Evolutionary conservation across 2,888 invertebrate species (phyloP), one percentile per base, ranked within the genome.

Genomic region (Stegana nigrithorax): DNA sequence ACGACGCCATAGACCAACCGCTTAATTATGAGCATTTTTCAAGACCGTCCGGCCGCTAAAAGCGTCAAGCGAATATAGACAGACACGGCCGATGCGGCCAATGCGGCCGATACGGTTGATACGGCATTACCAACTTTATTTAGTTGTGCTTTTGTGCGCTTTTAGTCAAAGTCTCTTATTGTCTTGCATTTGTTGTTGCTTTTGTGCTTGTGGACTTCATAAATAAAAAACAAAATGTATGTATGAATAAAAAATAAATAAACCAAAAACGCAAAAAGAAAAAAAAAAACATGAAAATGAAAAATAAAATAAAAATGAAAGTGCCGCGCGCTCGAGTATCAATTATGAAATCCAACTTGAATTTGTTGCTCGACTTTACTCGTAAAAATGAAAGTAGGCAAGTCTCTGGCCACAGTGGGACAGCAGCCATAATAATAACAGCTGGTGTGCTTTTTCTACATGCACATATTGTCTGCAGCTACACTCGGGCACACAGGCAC

Each of bases 281-380:
- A n/a, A n/a, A n/a, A n/a, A n/a, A n/a, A n/a, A n/a, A n/a, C n/a
- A n/a, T n/a, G n/a, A n/a, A n/a, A n/a, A n/a, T n/a, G n/a, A n/a
- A n/a, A n/a, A n/a, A n/a, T n/a, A n/a, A n/a, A n/a, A 21, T 25
- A 47, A 47, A 47, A 47, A 47, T 47, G 47, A 47, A 47, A 47
- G 47, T 47, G 47, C 25, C n/a, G 25, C 23, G 7, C 8, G 21
- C 23, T n/a, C 8, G 21, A 25, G 25, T 47, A 47, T 47, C 47
- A 47, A 47, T 47, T 47, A 47, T 47, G 47, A 47, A 47, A 47
- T 25, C 47, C 21, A 47, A 47, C 25, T 47, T 47, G 21, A 23
- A 47, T 21, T 47, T 47, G 25, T 12, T 21, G 47, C 19, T 47
- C 23, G 19, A 23, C 45, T 47, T 47, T 47, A 32, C 32, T 32